These are phyloP conservation scores for Dolichotis patagonum DNA, from an alignment of 2,113 vertebrate genomes.

Conservation along the genomic window DNA sequence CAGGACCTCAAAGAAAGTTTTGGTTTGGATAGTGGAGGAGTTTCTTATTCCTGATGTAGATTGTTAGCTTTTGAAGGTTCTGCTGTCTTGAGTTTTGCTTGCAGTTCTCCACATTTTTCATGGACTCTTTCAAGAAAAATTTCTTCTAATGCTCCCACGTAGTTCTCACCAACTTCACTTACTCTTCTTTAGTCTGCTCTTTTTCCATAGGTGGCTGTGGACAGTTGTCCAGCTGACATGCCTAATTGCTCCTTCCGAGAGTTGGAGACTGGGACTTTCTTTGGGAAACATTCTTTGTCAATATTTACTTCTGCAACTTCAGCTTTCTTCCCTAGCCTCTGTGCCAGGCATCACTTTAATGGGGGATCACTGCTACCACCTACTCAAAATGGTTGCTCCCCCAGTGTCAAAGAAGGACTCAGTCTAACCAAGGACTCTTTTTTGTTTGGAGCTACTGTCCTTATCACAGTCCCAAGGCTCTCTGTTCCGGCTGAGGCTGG, in stretches of 20 bases:
- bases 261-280: slow-evolving; percentile 87
- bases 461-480: slow-evolving; percentile 86
- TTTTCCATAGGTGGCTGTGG: background rate
- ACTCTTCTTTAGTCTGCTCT: slow-evolving; percentile 82
- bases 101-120: slow-evolving; percentile 83
- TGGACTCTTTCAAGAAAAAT: slow-evolving; percentile 93
- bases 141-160: slow-evolving; percentile 94
- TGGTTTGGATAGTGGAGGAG: slow-evolving; percentile 73
- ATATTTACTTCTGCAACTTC: slow-evolving; percentile 78
- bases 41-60: slow-evolving; percentile 71
- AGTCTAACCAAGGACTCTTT: slow-evolving; percentile 85
- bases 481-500: slow-evolving; percentile 76
- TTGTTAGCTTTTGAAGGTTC: slow-evolving; percentile 65
- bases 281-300: slow-evolving; percentile 70
- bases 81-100: slow-evolving; percentile 72
- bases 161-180: slow-evolving; percentile 87
- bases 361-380: slow-evolving; percentile 76
- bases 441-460: slow-evolving; percentile 84
- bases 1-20: slow-evolving; percentile 88
- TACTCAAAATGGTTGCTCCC: slow-evolving; percentile 82
- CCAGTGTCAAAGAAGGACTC: slow-evolving; percentile 88
- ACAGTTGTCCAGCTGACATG: slow-evolving; percentile 72
- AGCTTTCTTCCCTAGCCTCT: slow-evolving; percentile 91
- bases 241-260: slow-evolving; percentile 91
- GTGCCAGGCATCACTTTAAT: slow-evolving; percentile 89